A percentile compares a stretch with the other conserved stretches of the same genome.
Conservation (phyloP, 64 coral and sea anemone genomes). For the Catalaphyllia jardinei region DNA sequence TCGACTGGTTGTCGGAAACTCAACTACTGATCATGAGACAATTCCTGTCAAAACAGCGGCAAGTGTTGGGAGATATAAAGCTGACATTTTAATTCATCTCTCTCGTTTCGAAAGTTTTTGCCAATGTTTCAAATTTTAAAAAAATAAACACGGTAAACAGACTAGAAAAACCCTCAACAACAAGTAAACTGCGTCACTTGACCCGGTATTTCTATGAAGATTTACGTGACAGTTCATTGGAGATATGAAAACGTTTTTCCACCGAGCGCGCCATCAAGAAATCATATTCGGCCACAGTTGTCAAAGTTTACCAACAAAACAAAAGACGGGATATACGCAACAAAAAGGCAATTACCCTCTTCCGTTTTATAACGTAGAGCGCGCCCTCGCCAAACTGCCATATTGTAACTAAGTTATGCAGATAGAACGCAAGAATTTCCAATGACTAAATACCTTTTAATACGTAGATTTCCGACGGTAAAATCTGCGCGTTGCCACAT, state of each 20-base stretch:
- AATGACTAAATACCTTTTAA: not conserved
- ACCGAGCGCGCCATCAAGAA: not conserved
- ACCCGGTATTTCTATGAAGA: conserved; percentile 33
- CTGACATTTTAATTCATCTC: not conserved
- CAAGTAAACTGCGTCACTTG: conserved; percentile 34
- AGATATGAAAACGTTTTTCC: not conserved
- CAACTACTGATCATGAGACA: not conserved
- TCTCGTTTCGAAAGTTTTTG: not conserved
- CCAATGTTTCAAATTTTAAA: not conserved
- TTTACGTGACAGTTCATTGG: not conserved
- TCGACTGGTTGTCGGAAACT: not conserved
- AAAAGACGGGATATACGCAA: not conserved
- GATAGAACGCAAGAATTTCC: not conserved
- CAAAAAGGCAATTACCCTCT: conserved; percentile 16
- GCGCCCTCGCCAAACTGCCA: not conserved
- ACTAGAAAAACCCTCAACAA: not conserved
- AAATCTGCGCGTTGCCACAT: conserved; percentile 2
- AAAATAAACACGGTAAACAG: not conserved
- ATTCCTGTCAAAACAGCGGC: conserved; percentile 17
- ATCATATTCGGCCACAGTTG: not conserved
- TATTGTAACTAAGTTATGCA: not conserved
- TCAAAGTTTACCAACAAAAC: not conserved
- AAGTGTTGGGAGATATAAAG: not conserved
- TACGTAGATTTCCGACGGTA: not conserved
- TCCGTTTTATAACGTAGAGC: not conserved